phyloP scores from a whole-genome alignment of 2,888 invertebrate genomes.

The Machimus atricapillus region DNA sequence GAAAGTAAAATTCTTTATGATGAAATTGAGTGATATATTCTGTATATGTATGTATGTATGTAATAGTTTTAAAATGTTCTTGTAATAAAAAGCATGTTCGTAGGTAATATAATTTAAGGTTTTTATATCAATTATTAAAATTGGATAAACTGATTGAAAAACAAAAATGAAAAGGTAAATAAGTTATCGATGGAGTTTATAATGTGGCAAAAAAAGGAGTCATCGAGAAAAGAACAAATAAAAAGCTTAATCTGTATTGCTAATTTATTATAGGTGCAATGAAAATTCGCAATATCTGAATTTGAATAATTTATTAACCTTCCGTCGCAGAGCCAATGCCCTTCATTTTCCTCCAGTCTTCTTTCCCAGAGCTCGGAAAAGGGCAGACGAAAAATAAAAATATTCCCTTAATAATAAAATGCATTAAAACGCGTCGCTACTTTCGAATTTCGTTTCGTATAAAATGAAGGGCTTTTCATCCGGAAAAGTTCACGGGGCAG shows the following conservation, averaged over 20 bases:
- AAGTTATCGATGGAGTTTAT: too few species aligned
- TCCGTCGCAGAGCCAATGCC: not conserved
- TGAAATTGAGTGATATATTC: too few species aligned
- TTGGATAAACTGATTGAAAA: not conserved
- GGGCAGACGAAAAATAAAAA: not conserved
- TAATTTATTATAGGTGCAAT: not conserved
- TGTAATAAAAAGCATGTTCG: too few species aligned
- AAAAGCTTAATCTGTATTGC: not conserved
- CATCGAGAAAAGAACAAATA: too few species aligned
- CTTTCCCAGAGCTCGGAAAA: not conserved
- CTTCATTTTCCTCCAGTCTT: not conserved
- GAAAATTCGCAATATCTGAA: not conserved
- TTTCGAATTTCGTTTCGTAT: not conserved
- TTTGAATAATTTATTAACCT: not conserved
- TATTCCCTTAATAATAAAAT: not conserved
- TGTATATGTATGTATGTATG: too few species aligned
- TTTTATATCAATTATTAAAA: not conserved
- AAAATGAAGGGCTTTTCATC: not conserved
- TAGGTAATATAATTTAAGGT: not conserved
- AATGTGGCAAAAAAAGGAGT: too few species aligned
- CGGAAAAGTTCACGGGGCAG: not conserved
- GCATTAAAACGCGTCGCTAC: not conserved
- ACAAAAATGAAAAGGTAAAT: not conserved
- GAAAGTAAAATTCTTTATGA: too few species aligned
- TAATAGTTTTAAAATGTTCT: too few species aligned